Evolutionary conservation across 2,888 invertebrate species (phyloP).

Genomic region (Lomographa bimaculata): DNA sequence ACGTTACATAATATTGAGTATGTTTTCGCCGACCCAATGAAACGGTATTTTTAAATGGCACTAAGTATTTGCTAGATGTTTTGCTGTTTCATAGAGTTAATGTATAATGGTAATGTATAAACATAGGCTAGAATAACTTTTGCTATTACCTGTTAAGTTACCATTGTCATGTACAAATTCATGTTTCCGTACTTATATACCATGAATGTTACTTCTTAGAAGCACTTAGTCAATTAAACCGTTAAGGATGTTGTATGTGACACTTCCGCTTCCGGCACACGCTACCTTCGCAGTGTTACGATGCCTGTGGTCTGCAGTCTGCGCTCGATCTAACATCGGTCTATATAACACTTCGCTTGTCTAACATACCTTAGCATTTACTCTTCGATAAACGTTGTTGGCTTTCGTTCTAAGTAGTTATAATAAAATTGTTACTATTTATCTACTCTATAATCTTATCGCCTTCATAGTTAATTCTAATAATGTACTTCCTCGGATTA

Average conservation of each 20-base stretch:
- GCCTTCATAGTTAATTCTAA: constrained; percentile 57
- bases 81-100: neutral
- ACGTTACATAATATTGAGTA: too few relatives aligned
- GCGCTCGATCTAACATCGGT: constrained; percentile 50
- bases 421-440: constrained; percentile 48
- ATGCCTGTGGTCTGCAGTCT: constrained; percentile 48
- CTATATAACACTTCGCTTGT: constrained; percentile 76
- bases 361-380: constrained; percentile 53
- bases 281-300: constrained; percentile 33
- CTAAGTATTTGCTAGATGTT: constrained; percentile 13
- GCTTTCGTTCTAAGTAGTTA: constrained; percentile 48
- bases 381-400: constrained; percentile 47
- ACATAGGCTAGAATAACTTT: constrained; percentile 5
- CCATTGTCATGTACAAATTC: constrained; percentile 8
- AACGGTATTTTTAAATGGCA: too few relatives aligned
- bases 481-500: constrained; percentile 50
- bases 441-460: constrained; percentile 54
- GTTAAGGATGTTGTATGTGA: constrained; percentile 13
- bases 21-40: too few relatives aligned
- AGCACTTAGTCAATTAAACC: constrained; percentile 24
- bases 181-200: constrained; percentile 9
- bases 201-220: constrained; percentile 17
- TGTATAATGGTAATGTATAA: neutral
- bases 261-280: constrained; percentile 35
- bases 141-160: constrained; percentile 2